Conservation (phyloP, 2,888 invertebrate genomes). For the Drosophila mulleri region DNA sequence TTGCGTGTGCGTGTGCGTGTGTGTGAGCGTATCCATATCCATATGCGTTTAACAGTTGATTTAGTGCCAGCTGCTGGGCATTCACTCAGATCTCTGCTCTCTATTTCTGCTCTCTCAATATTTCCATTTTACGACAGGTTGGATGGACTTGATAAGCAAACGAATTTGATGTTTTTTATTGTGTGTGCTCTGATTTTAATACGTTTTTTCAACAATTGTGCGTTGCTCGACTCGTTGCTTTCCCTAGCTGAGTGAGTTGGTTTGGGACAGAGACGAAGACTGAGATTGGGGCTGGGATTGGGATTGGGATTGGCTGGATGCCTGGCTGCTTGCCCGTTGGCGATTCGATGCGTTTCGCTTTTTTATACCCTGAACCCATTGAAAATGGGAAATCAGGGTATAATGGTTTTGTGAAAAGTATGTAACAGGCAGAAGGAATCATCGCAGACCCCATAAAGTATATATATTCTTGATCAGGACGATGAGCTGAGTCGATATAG, state of each 20-base stretch:
- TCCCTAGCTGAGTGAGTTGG: neutral
- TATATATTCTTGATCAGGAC: no score
- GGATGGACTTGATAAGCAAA: conserved; percentile 2
- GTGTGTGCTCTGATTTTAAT: conserved; percentile 57
- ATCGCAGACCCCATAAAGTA: no score
- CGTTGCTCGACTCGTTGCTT: conserved; percentile 28
- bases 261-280: no score
- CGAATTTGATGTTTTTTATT: neutral
- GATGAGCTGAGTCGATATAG: no score
- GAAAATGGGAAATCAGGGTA: no score
- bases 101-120: neutral
- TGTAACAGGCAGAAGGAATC: no score
- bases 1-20: no score
- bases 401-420: no score
- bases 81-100: neutral
- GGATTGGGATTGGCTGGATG: neutral
- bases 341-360: conserved; percentile 6
- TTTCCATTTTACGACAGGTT: conserved; percentile 3
- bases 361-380: no score
- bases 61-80: conserved; percentile 8
- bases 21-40: no score
- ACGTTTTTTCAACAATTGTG: conserved; percentile 67
- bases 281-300: neutral
- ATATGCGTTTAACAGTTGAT: neutral
- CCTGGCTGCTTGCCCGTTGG: conserved; percentile 9